A percentile compares a stretch with the other conserved stretches of the same genome.
phyloP scores from a whole-genome alignment of 2,888 invertebrate species.

The Halocaridina rubra region DNA sequence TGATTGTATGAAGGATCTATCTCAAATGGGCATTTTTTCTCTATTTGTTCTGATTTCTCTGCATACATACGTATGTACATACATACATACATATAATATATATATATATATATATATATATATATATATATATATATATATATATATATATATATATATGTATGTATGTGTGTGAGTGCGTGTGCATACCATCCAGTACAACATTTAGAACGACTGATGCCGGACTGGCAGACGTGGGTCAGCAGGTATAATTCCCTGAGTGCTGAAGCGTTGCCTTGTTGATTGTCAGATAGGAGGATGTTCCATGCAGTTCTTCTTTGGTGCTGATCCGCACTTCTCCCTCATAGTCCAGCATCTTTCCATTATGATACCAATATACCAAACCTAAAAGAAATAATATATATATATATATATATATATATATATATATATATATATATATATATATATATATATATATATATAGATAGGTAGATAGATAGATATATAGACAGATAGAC shows the following conservation, averaged over 20 bases:
- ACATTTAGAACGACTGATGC: conserved; percentile 49
- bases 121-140: no score
- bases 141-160: no score
- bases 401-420: no score
- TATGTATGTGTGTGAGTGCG: no score
- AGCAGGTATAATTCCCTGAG: conserved; percentile 60
- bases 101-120: background rate
- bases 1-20: no score
- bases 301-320: background rate
- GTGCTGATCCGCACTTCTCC: conserved; percentile 36
- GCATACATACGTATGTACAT: background rate
- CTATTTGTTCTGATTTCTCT: no score
- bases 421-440: no score
- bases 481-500: no score
- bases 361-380: conserved; percentile 55
- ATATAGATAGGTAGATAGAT: no score
- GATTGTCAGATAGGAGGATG: conserved; percentile 47
- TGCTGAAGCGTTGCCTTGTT: conserved; percentile 28
- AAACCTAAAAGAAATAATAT: conserved; percentile 4
- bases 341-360: conserved; percentile 48
- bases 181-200: background rate
- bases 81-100: background rate
- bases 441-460: no score
- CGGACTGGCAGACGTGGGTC: conserved; percentile 50
- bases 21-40: no score